Evolutionary conservation across 2,113 vertebrate species (phyloP).

Genomic region (Candoia aspera): DNA sequence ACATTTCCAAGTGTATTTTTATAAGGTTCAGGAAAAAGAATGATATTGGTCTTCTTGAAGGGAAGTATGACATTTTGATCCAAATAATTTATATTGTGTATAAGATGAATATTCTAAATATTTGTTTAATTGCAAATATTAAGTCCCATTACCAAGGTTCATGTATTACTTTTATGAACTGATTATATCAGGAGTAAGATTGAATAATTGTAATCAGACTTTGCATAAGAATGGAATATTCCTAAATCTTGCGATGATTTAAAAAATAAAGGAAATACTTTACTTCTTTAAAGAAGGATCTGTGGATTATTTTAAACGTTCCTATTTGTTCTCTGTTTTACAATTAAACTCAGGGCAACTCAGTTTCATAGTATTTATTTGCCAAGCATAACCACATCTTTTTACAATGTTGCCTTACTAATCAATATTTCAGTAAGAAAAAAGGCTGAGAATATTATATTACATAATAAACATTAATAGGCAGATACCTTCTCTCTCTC

Average conservation of each 20-base stretch:
- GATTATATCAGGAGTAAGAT: too few relatives aligned
- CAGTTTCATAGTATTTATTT: constrained; percentile 21
- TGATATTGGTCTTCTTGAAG: not conserved
- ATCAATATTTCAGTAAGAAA: constrained; percentile 23
- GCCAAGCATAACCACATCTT: constrained; percentile 36
- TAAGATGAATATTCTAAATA: not conserved
- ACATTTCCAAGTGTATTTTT: not conserved
- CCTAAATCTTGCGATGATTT: not conserved
- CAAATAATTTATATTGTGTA: not conserved
- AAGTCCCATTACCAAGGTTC: not conserved
- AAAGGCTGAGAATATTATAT: not conserved
- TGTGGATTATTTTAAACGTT: not conserved
- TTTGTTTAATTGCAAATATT: not conserved
- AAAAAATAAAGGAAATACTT: constrained; percentile 11
- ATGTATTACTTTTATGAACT: not conserved
- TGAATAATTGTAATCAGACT: not conserved
- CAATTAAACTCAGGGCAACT: constrained; percentile 20
- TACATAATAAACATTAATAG: not conserved
- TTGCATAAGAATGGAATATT: not conserved
- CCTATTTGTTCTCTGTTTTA: constrained; percentile 11
- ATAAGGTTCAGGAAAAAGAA: not conserved
- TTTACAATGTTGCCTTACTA: constrained; percentile 21
- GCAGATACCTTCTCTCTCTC: not conserved
- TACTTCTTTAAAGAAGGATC: constrained; percentile 1
- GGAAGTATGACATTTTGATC: not conserved